Evolutionary conservation across 2,888 invertebrate species (phyloP).

Genomic region (Spisula subtruncata): DNA sequence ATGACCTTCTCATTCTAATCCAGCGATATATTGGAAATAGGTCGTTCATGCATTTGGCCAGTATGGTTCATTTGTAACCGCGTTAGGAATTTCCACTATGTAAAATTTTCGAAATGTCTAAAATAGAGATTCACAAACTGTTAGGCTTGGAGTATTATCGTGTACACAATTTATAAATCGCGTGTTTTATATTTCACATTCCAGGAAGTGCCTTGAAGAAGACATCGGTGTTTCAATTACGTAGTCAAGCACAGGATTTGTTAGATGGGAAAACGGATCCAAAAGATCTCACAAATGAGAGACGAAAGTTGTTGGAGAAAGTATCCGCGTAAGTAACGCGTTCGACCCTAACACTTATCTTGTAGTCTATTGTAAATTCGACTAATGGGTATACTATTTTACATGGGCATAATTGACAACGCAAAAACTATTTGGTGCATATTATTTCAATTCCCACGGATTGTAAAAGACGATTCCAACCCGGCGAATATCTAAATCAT

Average conservation of each 20-base stretch:
- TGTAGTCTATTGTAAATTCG: not conserved
- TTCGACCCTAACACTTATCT: not conserved
- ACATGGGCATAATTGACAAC: not conserved
- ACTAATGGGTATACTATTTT: not conserved
- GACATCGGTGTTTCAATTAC: constrained; percentile 79
- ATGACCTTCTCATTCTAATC: too few relatives aligned
- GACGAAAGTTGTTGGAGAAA: constrained; percentile 79
- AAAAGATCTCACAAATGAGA: constrained; percentile 76
- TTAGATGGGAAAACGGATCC: constrained; percentile 79
- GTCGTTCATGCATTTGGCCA: too few relatives aligned
- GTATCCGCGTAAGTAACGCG: constrained; percentile 76
- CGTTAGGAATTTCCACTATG: too few relatives aligned
- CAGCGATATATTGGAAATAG: too few relatives aligned
- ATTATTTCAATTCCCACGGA: not conserved
- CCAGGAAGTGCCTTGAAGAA: constrained; percentile 78
- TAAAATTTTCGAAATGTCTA: too few relatives aligned
- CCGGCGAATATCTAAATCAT: too few relatives aligned
- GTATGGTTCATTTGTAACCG: too few relatives aligned
- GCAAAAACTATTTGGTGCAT: not conserved
- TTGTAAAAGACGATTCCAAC: too few relatives aligned
- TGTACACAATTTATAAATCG: not conserved
- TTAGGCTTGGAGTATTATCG: not conserved
- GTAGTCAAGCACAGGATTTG: constrained; percentile 81
- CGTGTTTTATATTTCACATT: not conserved
- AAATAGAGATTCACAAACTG: not conserved